Evolutionary conservation across 2,797 vertebrate species (phyloP), one percentile per base, ranked within the genome.

Genomic region (Enteromius mattozi): DNA sequence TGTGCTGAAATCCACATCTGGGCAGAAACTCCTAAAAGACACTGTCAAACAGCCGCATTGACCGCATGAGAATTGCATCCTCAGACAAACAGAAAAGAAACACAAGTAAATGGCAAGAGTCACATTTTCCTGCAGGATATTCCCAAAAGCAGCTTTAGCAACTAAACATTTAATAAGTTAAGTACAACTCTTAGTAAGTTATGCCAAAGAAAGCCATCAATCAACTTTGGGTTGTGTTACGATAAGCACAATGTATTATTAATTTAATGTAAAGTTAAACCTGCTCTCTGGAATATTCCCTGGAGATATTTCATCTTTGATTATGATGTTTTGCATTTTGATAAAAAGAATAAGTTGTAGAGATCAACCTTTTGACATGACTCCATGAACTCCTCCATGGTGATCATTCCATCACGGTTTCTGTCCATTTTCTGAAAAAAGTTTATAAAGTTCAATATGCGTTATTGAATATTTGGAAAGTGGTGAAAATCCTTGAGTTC

Each of bases 341-440:
- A 27, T 61, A 0, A 42, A 9, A 24, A 37, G 6, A 19, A 30
- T 27, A 16, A 63, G 12, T 63, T 24, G 17, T 12, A 45, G 56
- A 78, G 7, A 30, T 45, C 0, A 12, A 78, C 76, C 24, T 78
- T 78, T 13, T 78, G 56, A 63, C 76, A 78, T 3, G 76, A 78
- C 76, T 78, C 76, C 24, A 70, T 81, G 40, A 81, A 81, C 66
- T 72, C 80, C 14, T 81, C 80, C 13, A 70, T 7, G 51, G 69
- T 81, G 27, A 81, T 54, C 63, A 81, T 19, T 51, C 66, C 69
- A 61, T 69, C 63, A 59, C 2, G 56, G 35, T 63, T 45, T 63
- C 76, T 63, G 54, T 78, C 76, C 76, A 78, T 78, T 78, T 78
- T 78, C 76, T 78, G 37, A 2, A 30, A 30, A 30, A 75, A 1